Base-by-base conservation (phyloP, 2,113 vertebrate species). In the Alethe castanea region DNA sequence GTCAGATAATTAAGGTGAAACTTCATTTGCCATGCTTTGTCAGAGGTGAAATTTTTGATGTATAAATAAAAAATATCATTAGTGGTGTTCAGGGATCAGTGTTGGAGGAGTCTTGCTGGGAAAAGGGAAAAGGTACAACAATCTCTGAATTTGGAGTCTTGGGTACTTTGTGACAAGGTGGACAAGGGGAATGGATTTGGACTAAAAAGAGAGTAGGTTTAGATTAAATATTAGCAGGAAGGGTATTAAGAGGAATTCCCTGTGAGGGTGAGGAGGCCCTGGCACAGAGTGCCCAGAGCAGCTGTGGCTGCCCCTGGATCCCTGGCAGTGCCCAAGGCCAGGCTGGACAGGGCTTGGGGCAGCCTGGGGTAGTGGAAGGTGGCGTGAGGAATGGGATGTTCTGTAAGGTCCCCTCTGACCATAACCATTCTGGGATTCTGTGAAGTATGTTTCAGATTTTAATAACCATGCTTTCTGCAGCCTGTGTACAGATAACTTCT, bases 351-450 rank as follows among this genome's bases (percentile, higher is more conserved):
- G 18, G n/a, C 23, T 84, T 19, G 45, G n/a, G 9, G 23, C 42
- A 35, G 0, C 42, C 57, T 88, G 67, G 52, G 8, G 3, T 0
- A 14, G 23, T 19, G 60, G 33, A 0, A 73, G 25, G 12, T 44
- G 1, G 17, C 7, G 3, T 16, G 1, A 1, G 4, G 16, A 15
- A 23, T 48, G 38, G 26, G 14, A 36, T 81, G 15, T 52, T 33
- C 19, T 42, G 1, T 17, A 40, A 86, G 8, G 9, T 89, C 24
- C 17, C 45, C n/a, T 53, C 19, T 8, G 2, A 20, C 52, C 38
- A 2, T 20, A 53, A 25, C 19, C 61, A 14, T 73, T 52, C 11
- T 74, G 28, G 14, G n/a, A 18, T 40, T 81, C 12, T 29, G 12
- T 52, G 38, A 52, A 66, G 28, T 9, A 4, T 6, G 6, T 52